Conservation (phyloP, 1,140 invertebrate genomes). For the Dolichoris vasculosae region DNA sequence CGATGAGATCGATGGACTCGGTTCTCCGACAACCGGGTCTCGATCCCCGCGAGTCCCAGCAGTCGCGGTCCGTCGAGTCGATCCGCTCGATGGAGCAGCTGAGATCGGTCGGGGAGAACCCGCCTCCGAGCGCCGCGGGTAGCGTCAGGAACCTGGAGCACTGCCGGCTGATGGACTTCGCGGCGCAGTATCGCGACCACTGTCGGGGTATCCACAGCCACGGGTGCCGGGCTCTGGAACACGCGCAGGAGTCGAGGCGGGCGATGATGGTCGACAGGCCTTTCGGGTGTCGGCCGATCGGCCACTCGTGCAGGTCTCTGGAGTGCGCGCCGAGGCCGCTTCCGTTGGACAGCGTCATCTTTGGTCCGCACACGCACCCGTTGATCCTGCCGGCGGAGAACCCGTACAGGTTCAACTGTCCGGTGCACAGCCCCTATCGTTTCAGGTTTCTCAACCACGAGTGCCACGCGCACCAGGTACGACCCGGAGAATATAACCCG, state of each 20-base stretch:
- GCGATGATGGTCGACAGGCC: background rate
- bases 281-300: slow-evolving; percentile 53
- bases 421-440: slow-evolving; percentile 80
- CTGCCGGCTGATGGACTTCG: slow-evolving; percentile 68
- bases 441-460: slow-evolving; percentile 78
- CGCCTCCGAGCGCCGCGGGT: slow-evolving; percentile 36
- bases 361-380: slow-evolving; percentile 67
- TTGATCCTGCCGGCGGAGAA: slow-evolving; percentile 65
- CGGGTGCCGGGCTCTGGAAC: slow-evolving; percentile 63
- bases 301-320: slow-evolving; percentile 71
- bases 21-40: slow-evolving; percentile 50
- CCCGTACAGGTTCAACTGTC: slow-evolving; percentile 74
- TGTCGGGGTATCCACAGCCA: slow-evolving; percentile 22
- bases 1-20: slow-evolving; percentile 69
- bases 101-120: slow-evolving; percentile 16
- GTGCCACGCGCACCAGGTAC: slow-evolving; percentile 76
- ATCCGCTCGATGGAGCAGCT: slow-evolving; percentile 56
- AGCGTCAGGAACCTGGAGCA: slow-evolving; percentile 60
- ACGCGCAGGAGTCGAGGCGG: slow-evolving; percentile 54
- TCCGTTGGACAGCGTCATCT: slow-evolving; percentile 71
- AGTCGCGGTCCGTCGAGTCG: slow-evolving; percentile 66
- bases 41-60: slow-evolving; percentile 55
- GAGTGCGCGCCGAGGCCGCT: slow-evolving; percentile 66
- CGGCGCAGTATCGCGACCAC: slow-evolving; percentile 66
- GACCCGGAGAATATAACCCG: too few relatives aligned